A percentile compares a stretch with the other conserved stretches of the same genome.
These are phyloP conservation scores for Phocoena sinus DNA, from an alignment of 2,113 vertebrate species.

Conservation along the genomic window DNA sequence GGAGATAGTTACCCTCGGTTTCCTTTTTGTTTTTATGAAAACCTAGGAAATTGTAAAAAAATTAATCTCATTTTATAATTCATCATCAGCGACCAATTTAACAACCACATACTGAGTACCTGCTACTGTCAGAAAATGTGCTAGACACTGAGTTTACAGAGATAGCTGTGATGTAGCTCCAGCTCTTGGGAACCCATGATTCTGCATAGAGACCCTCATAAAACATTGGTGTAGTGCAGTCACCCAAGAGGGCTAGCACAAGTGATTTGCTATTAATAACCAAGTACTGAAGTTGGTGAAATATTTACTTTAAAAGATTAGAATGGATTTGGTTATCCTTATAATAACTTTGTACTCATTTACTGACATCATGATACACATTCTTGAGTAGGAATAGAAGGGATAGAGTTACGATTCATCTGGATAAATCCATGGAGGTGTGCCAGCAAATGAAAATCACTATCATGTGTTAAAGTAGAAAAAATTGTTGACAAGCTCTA, in stretches of 20 bases:
- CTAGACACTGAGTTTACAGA: background rate
- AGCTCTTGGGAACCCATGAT: background rate
- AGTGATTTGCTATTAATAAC: background rate
- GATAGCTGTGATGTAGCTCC: background rate
- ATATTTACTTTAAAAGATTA: background rate
- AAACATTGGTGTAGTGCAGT: fast-evolving
- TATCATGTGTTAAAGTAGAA: background rate
- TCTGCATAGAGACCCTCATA: background rate
- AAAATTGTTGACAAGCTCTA: background rate
- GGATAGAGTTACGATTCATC: background rate
- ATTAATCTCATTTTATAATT: background rate
- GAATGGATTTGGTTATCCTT: background rate
- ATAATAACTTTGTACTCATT: background rate
- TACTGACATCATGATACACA: background rate
- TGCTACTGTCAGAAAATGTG: background rate
- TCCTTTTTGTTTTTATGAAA: background rate
- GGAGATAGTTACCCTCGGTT: background rate
- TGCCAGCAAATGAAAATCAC: background rate
- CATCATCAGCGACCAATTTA: background rate
- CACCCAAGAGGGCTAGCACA: background rate
- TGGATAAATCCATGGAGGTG: background rate
- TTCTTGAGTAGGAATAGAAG: background rate
- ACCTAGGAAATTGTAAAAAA: background rate
- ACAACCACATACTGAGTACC: background rate
- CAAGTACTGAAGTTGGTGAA: background rate